These are phyloP conservation scores for Gadopsis bispinosus DNA, from an alignment of 2,797 vertebrate species.

Conservation along the genomic window DNA sequence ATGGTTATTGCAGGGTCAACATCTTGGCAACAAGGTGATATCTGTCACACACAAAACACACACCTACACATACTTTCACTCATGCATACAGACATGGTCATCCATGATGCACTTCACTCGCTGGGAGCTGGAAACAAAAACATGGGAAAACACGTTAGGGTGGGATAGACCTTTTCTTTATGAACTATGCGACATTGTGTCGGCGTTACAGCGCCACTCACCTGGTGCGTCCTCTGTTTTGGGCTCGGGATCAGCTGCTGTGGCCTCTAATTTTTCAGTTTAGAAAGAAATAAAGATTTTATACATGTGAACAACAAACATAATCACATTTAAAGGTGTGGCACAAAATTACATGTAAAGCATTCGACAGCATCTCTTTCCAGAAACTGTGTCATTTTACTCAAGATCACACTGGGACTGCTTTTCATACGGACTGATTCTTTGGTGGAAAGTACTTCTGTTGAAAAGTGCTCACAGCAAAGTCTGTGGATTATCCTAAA, in stretches of 20 bases:
- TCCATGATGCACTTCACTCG: constrained; percentile 56
- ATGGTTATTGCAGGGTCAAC: constrained; percentile 63
- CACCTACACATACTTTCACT: constrained; percentile 37
- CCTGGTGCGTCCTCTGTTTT: constrained; percentile 65
- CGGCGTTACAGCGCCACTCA: constrained; percentile 40
- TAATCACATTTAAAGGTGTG: neutral
- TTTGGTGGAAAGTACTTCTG: neutral
- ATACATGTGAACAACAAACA: neutral
- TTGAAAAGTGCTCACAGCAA: neutral
- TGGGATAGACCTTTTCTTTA: neutral
- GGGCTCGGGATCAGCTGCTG: constrained; percentile 58
- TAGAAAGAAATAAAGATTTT: constrained; percentile 13
- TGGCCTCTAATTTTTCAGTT: constrained; percentile 57
- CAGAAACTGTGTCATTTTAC: neutral
- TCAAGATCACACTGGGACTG: too few relatives aligned
- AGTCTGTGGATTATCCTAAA: neutral
- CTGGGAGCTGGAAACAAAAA: constrained; percentile 71
- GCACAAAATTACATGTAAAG: too few relatives aligned
- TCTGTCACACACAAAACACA: constrained; percentile 36
- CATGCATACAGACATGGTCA: constrained; percentile 34
- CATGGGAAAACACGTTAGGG: neutral
- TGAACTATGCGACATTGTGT: neutral
- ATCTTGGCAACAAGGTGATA: constrained; percentile 81
- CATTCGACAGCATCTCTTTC: neutral
- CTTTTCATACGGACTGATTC: neutral